A percentile compares a stretch with the other conserved stretches of the same genome.
Conservation (phyloP, 2,113 vertebrate species). For the Neotoma lepida region DNA sequence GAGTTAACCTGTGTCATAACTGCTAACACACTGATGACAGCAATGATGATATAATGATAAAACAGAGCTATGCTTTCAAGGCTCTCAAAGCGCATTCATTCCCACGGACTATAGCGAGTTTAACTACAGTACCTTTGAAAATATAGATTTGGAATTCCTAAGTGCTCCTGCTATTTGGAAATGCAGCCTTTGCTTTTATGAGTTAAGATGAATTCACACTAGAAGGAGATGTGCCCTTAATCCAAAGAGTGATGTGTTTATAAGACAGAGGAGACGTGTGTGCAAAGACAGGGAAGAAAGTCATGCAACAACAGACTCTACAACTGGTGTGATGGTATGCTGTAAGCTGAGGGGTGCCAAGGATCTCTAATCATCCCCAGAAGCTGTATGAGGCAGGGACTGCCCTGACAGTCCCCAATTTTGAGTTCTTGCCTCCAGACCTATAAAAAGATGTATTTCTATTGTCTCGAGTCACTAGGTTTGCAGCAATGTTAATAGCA, state of each 20-base stretch:
- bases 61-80: background rate
- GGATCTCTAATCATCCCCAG: no score
- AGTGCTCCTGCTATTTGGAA: background rate
- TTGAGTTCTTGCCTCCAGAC: background rate
- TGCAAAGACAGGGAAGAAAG: background rate
- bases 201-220: background rate
- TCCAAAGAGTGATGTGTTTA: background rate
- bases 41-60: rapidly evolving
- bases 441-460: background rate
- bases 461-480: background rate
- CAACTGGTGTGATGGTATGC: background rate
- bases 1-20: background rate
- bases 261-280: background rate
- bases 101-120: background rate
- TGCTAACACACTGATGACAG: background rate
- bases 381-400: background rate
- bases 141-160: background rate
- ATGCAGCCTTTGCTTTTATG: background rate
- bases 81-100: background rate
- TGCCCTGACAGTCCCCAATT: background rate
- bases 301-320: background rate
- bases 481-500: background rate
- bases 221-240: background rate
- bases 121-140: background rate
- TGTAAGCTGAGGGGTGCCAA: background rate